These are phyloP conservation scores for Mobula birostris DNA, from an alignment of 2,113 vertebrate genomes.

Conservation along the genomic window DNA sequence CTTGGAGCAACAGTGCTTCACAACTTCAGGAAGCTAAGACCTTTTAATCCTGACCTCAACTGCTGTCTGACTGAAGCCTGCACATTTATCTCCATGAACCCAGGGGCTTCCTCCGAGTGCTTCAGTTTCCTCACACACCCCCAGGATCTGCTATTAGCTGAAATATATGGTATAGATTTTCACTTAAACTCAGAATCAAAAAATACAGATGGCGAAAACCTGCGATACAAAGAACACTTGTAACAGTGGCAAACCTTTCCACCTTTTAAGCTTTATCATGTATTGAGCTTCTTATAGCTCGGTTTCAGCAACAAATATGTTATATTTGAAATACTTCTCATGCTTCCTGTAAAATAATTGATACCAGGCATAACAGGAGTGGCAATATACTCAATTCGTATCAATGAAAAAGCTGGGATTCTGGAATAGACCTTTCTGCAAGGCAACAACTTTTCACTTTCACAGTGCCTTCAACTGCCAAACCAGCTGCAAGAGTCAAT, in stretches of 20 bases:
- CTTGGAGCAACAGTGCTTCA: too few species aligned
- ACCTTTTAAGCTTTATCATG: neutral
- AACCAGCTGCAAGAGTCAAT: slow-evolving; percentile 6
- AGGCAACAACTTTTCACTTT: neutral
- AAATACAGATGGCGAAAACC: too few species aligned
- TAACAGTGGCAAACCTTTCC: too few species aligned
- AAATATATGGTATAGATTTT: neutral
- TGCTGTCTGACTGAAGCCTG: too few species aligned
- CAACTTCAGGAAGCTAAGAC: too few species aligned
- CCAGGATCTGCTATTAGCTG: too few species aligned
- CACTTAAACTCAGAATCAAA: neutral
- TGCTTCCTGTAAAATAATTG: neutral
- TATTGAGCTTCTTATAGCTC: neutral
- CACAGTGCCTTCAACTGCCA: neutral
- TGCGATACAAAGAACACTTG: too few species aligned
- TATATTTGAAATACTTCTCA: neutral
- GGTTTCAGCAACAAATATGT: neutral
- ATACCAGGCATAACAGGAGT: neutral
- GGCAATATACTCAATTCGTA: too few species aligned
- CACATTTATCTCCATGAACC: too few species aligned
- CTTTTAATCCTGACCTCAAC: too few species aligned
- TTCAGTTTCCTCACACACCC: too few species aligned
- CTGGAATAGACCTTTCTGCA: neutral
- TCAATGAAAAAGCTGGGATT: neutral
- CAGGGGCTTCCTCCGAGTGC: too few species aligned